These are phyloP conservation scores for Crypturellus tataupa DNA, from an alignment of 2,797 vertebrate species.

Conservation along the genomic window DNA sequence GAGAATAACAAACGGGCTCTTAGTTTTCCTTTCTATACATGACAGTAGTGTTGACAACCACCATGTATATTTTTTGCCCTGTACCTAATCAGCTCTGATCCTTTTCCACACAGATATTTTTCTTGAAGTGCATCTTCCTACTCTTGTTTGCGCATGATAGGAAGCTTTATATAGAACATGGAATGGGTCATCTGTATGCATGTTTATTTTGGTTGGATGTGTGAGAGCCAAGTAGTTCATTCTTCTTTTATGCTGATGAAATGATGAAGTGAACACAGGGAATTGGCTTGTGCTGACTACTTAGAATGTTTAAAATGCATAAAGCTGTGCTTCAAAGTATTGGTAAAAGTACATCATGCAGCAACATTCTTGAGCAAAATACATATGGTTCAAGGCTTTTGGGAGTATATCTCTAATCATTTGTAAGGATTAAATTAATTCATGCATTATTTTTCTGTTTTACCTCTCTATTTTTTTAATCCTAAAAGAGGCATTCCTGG, in stretches of 20 bases:
- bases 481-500: not conserved
- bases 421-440: not conserved
- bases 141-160: not conserved
- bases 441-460: not conserved
- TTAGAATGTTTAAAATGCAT: not conserved
- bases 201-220: not conserved
- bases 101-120: constrained; percentile 18
- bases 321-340: not conserved
- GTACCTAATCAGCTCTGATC: constrained; percentile 39
- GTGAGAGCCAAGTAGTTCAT: not conserved
- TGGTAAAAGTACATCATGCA: not conserved
- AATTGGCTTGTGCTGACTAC: not conserved
- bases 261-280: not conserved
- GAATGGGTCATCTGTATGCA: not conserved
- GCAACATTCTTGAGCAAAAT: not conserved
- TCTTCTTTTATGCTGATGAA: not conserved
- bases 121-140: not conserved
- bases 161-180: not conserved
- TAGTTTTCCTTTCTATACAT: constrained; percentile 65
- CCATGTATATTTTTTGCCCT: constrained; percentile 46
- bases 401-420: not conserved
- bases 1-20: constrained; percentile 58
- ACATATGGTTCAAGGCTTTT: not conserved
- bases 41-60: constrained; percentile 65
- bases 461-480: not conserved